Evolutionary conservation across 2,888 invertebrate genomes (phyloP).

Genomic region (Drosophila flavopinicola): DNA sequence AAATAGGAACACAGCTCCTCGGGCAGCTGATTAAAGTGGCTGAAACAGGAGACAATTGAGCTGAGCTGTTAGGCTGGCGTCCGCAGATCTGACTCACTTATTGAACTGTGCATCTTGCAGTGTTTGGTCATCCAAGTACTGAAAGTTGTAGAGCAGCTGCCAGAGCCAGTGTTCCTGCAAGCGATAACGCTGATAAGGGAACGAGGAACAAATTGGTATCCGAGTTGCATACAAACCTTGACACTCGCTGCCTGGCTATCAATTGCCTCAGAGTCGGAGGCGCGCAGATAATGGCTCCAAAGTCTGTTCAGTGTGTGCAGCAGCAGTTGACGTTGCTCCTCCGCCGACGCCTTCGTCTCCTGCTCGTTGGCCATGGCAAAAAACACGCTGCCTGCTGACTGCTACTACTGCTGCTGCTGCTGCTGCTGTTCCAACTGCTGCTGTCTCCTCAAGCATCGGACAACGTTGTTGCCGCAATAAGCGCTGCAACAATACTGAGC

Average conservation of each 20-base stretch:
- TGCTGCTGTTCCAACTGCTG: slow-evolving; percentile 17
- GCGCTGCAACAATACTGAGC: slow-evolving; percentile 59
- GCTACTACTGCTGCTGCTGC: slow-evolving; percentile 20
- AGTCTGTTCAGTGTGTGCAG: slow-evolving; percentile 76
- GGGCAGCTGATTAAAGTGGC: slow-evolving; percentile 81
- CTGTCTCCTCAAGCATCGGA: slow-evolving; percentile 54
- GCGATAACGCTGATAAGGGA: slow-evolving; percentile 15
- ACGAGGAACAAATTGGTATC: slow-evolving; percentile 23
- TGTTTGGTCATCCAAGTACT: slow-evolving; percentile 68
- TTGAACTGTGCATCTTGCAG: slow-evolving; percentile 64
- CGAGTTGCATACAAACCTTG: slow-evolving; percentile 67
- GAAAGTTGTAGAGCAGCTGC: slow-evolving; percentile 80
- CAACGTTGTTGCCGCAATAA: slow-evolving; percentile 61
- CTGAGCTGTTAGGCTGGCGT: not conserved
- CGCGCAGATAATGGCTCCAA: slow-evolving; percentile 79
- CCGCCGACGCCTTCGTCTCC: slow-evolving; percentile 15
- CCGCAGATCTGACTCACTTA: slow-evolving; percentile 53
- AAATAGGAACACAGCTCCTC: slow-evolving; percentile 83
- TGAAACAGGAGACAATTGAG: slow-evolving; percentile 35
- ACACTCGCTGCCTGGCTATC: slow-evolving; percentile 66
- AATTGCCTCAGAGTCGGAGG: slow-evolving; percentile 56
- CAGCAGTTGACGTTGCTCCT: slow-evolving; percentile 64
- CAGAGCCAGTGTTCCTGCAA: slow-evolving; percentile 80
- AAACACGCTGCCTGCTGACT: slow-evolving; percentile 35
- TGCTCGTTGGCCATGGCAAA: slow-evolving; percentile 54